Base-by-base conservation (phyloP, 1,140 invertebrate species). In the Augochlora pura region DNA sequence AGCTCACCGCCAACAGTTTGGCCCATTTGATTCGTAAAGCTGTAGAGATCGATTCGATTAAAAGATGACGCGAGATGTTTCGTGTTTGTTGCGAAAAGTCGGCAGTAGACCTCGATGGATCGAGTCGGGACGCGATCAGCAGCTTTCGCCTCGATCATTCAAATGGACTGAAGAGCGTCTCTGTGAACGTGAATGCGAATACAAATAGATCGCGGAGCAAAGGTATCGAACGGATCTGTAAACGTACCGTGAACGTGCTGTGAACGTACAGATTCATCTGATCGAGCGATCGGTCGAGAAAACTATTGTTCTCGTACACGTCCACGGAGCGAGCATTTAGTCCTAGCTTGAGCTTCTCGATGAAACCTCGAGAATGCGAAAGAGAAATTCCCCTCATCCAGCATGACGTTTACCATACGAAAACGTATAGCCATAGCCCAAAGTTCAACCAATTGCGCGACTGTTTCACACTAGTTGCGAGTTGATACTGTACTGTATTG, bases 381-480 rank as follows among this genome's bases (percentile, higher is more conserved):
- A 38, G 52, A 39, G 1, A 71, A 63, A 3, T 57, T 69, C 25
- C 25, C 9, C 14, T 38, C 54, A 57, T 21, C 54, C 63, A 52
- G 68, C 67, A 77, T 77, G 42, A 67, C 54, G 14, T 62, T 25
- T 69, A n/a, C n/a, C n/a, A n/a, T n/a, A n/a, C 14, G 62, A 0
- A 69, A 77, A 60, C 52, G 21, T 77, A 38, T 5, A 60, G 27
- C 10, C 21, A 32, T 32, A 32, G 32, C 32, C 32, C 32, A 32
- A 32, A 32, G 32, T 4, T 32, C 42, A 52, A 38, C 38, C 27
- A 25, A 76, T 46, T 12, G 42, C 42, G 7, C 7, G 21, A 57
- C 18, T 25, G 0, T 67, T 59, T 59, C 14, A 25, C 23, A 42
- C 23, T 72, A 62, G 16, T 25, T 73, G 39, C 23, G 18, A 70